A percentile compares a stretch with the other conserved stretches of the same genome.
These are phyloP conservation scores for Dufourea novaeangliae DNA, from an alignment of 1,140 invertebrate species.

Conservation along the genomic window DNA sequence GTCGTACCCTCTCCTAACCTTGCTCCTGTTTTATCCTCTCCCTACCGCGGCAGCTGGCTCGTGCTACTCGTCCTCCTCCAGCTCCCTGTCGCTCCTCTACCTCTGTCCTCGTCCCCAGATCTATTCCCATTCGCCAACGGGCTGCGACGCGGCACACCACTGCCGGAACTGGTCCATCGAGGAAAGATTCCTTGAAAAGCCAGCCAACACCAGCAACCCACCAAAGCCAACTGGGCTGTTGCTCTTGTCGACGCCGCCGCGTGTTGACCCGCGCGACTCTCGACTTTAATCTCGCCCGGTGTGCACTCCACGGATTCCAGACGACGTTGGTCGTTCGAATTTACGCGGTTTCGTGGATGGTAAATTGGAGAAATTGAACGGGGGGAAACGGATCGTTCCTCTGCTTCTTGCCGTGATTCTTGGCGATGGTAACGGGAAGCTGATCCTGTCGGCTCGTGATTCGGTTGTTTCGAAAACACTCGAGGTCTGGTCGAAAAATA, in stretches of 20 bases:
- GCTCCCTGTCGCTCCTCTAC: constrained; percentile 40
- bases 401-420: too few species aligned
- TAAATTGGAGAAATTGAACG: too few species aligned
- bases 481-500: too few species aligned
- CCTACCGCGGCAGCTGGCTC: not conserved
- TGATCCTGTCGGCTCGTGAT: too few species aligned
- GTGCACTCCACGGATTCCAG: constrained; percentile 38
- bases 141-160: constrained; percentile 38
- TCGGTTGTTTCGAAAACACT: too few species aligned
- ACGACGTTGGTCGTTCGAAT: too few species aligned
- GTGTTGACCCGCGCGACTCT: constrained; percentile 25
- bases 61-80: constrained; percentile 53
- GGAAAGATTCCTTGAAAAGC: constrained; percentile 54
- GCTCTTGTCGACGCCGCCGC: not conserved
- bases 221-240: constrained; percentile 7
- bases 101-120: constrained; percentile 61
- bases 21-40: constrained; percentile 62
- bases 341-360: too few species aligned
- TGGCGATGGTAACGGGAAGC: too few species aligned
- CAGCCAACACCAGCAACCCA: constrained; percentile 50
- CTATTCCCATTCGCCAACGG: constrained; percentile 65
- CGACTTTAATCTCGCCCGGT: constrained; percentile 53
- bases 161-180: constrained; percentile 67
- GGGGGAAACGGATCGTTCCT: too few species aligned
- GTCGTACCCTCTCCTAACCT: constrained; percentile 53